Conservation (phyloP, 2,113 vertebrate genomes). For the Misgurnus anguillicaudatus region DNA sequence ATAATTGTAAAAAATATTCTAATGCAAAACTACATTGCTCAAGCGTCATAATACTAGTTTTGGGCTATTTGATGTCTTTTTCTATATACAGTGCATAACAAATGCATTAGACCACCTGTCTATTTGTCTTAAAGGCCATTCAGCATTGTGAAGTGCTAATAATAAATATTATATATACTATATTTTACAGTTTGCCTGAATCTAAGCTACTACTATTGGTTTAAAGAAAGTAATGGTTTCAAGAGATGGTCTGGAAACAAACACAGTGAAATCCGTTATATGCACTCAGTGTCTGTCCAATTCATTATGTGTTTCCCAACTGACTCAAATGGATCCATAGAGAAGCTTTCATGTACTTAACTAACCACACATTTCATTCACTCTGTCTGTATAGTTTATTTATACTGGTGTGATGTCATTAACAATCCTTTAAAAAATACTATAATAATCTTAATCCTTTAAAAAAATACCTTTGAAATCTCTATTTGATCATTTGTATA, state of each 20-base stretch:
- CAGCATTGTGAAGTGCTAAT: too few relatives aligned
- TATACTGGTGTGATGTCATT: not conserved
- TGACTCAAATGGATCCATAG: slow-evolving; percentile 17
- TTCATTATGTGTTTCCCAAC: slow-evolving; percentile 22
- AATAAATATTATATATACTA: too few relatives aligned
- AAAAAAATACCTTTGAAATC: not conserved
- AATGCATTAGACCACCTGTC: too few relatives aligned
- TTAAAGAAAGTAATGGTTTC: not conserved
- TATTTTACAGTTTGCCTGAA: too few relatives aligned
- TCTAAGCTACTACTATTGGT: not conserved
- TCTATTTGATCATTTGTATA: too few relatives aligned
- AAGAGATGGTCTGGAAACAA: not conserved
- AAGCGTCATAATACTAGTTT: too few relatives aligned
- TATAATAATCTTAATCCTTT: not conserved
- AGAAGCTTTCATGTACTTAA: slow-evolving; percentile 25
- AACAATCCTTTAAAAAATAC: not conserved
- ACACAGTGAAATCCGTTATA: not conserved
- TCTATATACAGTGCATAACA: too few relatives aligned
- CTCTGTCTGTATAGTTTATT: not conserved
- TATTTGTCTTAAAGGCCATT: too few relatives aligned
- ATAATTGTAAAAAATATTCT: too few relatives aligned
- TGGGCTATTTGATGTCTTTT: too few relatives aligned
- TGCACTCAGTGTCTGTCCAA: not conserved
- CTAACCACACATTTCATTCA: not conserved
- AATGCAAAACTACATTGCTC: too few relatives aligned